Base-by-base conservation (phyloP, 1,140 invertebrate species). In the Antheraea pernyi region DNA sequence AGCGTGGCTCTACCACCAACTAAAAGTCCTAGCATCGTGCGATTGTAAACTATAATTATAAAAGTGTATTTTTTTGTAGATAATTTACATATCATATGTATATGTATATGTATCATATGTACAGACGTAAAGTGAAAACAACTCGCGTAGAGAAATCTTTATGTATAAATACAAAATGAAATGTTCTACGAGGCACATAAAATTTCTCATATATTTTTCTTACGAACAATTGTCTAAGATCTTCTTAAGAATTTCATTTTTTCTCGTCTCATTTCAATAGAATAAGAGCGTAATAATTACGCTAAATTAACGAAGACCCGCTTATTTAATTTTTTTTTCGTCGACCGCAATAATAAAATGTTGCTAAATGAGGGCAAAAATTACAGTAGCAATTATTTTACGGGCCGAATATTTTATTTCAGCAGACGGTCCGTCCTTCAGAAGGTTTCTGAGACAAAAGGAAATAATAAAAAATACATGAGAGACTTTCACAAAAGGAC, bases 321-420 rank as follows among this genome's bases (percentile, higher is more conserved):
- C 59, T 53, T 53, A 16, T 65, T 37, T 19, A 30, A 30, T 36
- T 64, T 59, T 36, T 67, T 69, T 71, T 78, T 82, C 79, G 77
- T 77, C 74, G 77, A 68, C 62, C 60, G 66, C 70, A 72, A 79
- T 81, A 77, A 78, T 75, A 82, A 80, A 75, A 69, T 74, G 67
- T 64, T 78, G 71, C 73, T 79, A 84, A 86, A 87, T 83, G 83
- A 86, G 78, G 77, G 79, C 68, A 76, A 79, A 85, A 86, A 89
- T 89, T 87, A 85, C 81, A 65, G 72, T 66, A 73, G 79, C 79
- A 83, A 85, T 89, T 87, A 85, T 85, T 89, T 82, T 77, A 84
- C 78, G 80, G 79, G 77, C 75, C 81, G 73, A 85, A 85, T 87
- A 84, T 86, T 88, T 85, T 85, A 82, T 82, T 88, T 77, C 75